Evolutionary conservation across 2,888 invertebrate species (phyloP), one percentile per base, ranked within the genome.

Genomic region (Amorpha juglandis): DNA sequence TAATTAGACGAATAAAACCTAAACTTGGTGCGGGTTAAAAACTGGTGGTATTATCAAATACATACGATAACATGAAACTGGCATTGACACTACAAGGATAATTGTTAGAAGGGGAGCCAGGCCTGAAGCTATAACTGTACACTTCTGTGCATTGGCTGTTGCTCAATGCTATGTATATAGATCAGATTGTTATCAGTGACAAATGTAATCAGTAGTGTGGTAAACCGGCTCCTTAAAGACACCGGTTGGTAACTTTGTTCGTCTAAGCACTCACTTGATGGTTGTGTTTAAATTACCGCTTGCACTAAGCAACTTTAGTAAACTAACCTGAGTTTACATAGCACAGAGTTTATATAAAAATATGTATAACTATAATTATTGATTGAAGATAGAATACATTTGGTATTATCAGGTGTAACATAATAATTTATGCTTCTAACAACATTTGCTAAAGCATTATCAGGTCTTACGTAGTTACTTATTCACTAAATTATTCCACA

Each of bases 81-180:
- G n/a, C 45, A 47, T 63, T 48, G 48, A 33, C 55, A 50, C 50
- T 65, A 58, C 21, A 19, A 63, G 47, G 47, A 65, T 48, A 58
- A 48, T 47, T 50, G 16, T 58, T 48, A 58, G 64, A 65, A 58
- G 48, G 64, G 64, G 55, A 58, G 19, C 58, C 16, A 65, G 55
- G 48, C 64, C 58, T 55, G 64, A 65, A 65, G 55, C 64, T 42
- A 38, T 38, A 55, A 58, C 42, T 19, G 19, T 19, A 42, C 33
- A 64, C 47, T 48, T 48, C 12, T 35, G 58, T 42, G 55, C 48
- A 21, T 65, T 83, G 83, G 58, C 58, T 81, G 81, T 81, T 89
- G 89, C 91, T 89, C 91, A 91, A 89, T 88, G 84, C 83, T 80
- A 81, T 84, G 84, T 86, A 86, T 86, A 80, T 83, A 75, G 79